phyloP scores from a whole-genome alignment of 2,113 vertebrate genomes.

The Dunckerocampus dactyliophorus region DNA sequence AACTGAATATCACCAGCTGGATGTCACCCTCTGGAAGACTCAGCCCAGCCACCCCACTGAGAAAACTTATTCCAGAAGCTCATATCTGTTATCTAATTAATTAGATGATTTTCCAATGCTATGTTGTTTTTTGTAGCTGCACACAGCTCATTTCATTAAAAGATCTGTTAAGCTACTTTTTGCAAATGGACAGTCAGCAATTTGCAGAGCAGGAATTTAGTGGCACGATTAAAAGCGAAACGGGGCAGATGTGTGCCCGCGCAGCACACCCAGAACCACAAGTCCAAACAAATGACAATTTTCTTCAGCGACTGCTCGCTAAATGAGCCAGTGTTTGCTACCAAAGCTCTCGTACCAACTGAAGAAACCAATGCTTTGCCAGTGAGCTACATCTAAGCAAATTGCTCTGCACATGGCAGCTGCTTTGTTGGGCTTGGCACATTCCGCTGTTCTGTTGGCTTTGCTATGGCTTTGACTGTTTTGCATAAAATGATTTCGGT shows the following conservation, averaged over 20 bases:
- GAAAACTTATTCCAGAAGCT: background rate
- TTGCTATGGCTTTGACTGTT: too few species aligned
- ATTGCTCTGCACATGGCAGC: too few species aligned
- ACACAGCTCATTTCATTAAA: background rate
- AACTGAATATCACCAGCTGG: too few species aligned
- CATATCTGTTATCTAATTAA: background rate
- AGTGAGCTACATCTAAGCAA: background rate
- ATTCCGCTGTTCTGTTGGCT: too few species aligned
- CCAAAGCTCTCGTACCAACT: background rate
- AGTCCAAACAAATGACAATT: background rate
- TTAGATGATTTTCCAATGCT: background rate
- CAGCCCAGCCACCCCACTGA: background rate
- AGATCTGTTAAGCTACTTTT: background rate
- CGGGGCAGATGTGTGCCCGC: background rate
- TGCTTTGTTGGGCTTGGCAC: too few species aligned
- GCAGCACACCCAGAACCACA: background rate
- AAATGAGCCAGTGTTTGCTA: background rate
- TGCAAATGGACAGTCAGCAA: background rate
- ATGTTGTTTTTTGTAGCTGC: background rate
- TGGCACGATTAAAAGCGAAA: constrained; percentile 2
- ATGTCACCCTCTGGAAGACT: background rate
- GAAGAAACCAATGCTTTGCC: background rate
- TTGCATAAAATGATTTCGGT: too few species aligned
- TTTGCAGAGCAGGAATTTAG: background rate
- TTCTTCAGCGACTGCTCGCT: background rate